Evolutionary conservation across 2,797 vertebrate species (phyloP), one percentile per base, ranked within the genome.

Genomic region (Okamejei kenojei): DNA sequence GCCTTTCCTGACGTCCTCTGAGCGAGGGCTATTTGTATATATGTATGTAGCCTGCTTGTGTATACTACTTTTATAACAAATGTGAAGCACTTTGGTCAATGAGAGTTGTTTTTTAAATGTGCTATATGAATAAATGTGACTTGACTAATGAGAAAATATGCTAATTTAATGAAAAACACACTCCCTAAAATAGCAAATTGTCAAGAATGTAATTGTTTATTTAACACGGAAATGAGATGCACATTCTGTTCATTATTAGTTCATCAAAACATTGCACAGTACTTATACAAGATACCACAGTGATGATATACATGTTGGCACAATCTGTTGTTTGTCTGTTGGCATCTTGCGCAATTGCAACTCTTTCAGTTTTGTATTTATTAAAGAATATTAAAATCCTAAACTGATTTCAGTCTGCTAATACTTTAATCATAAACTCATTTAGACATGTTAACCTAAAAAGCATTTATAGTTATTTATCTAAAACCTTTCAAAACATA

Each of bases 401-500:
- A 73, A 74, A 74, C 32, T 71, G 45, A 74, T 73, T 91, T 73
- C 63, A 26, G 71, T 76, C 15, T 19, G 21, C 3, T 68, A 88
- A 19, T 17, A 68, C 61, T 35, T 68, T 88, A 88, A 68, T 68
- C 17, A 88, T 65, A 88, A 88, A 88, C n/a, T 88, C 71, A 74
- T 58, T 58, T 61, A 15, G 45, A 61, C 13, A 84, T n/a, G 81
- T 58, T 29, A 88, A 68, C 68, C 84, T 88, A 68, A 17, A 76
- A 76, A 76, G n/a, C 32, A 81, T 17, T 80, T 81, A 19, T 63
- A 17, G 23, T 38, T 29, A 29, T 29, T 29, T 45, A 21, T 45
- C 19, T 76, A 92, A 92, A 63, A 7, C 1, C 54, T 45, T 92
- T 3, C 8, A 73, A 68, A 71, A 90, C 2, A 35, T 21, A 63